Percentiles rank a stretch among this genome's conserved stretches.
Conservation (phyloP, 2,888 invertebrate species). For the Anorthoa munda region DNA sequence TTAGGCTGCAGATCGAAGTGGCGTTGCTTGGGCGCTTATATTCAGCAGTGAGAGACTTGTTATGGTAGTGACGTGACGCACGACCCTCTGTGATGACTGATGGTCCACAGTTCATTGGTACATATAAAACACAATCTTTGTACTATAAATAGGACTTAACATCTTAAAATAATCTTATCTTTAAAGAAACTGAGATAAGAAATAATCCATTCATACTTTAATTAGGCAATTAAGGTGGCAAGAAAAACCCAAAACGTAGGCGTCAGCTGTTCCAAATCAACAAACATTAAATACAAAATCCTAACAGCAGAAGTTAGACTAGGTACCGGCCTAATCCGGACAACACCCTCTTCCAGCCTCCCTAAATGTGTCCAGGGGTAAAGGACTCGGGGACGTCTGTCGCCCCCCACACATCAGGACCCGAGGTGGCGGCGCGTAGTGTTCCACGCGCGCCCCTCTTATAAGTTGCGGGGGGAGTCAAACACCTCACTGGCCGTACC, state of each 20-base stretch:
- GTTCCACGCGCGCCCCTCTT: no score
- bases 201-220: conserved; percentile 16
- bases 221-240: not conserved
- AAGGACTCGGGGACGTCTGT: no score
- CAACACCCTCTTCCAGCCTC: no score
- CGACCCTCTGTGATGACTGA: not conserved
- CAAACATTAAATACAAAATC: not conserved
- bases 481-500: no score
- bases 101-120: not conserved
- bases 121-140: conserved; percentile 12
- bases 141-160: conserved; percentile 20
- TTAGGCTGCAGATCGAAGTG: no score
- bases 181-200: conserved; percentile 27
- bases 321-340: not conserved
- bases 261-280: conserved; percentile 24
- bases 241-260: conserved; percentile 18
- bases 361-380: no score
- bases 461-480: no score
- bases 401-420: no score
- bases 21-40: no score
- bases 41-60: no score
- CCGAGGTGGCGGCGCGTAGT: no score
- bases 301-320: not conserved
- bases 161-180: conserved; percentile 46
- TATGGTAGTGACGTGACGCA: not conserved